These are phyloP conservation scores for Cephonodes hylas DNA, from an alignment of 2,888 invertebrate genomes.

Conservation along the genomic window DNA sequence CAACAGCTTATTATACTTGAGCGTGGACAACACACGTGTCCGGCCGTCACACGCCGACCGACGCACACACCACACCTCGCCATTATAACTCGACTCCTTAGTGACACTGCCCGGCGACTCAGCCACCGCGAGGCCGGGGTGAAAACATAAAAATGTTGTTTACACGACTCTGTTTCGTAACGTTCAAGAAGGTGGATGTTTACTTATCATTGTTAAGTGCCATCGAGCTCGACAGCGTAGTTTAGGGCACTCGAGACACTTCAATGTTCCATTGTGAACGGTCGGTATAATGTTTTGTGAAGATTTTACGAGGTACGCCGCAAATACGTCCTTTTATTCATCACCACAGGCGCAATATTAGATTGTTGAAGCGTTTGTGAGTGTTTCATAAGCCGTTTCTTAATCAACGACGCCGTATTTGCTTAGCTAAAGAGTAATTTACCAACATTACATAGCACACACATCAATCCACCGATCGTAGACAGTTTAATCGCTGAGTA, in stretches of 20 bases:
- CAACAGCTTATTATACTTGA: slow-evolving; percentile 19
- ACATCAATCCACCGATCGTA: slow-evolving; percentile 14
- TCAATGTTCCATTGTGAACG: slow-evolving; percentile 55
- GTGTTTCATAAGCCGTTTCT: slow-evolving; percentile 4
- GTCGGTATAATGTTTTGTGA: slow-evolving; percentile 50
- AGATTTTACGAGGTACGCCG: slow-evolving; percentile 35
- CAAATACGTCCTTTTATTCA: slow-evolving; percentile 5
- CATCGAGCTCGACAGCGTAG: slow-evolving; percentile 55
- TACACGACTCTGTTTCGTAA: slow-evolving; percentile 42
- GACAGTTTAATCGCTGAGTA: slow-evolving; percentile 13
- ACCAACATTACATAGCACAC: slow-evolving; percentile 13
- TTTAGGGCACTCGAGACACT: slow-evolving; percentile 56
- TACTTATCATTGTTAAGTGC: slow-evolving; percentile 59
- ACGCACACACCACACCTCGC: slow-evolving; percentile 15
- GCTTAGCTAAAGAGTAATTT: slow-evolving; percentile 6
- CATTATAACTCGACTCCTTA: slow-evolving; percentile 24
- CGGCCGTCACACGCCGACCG: slow-evolving; percentile 22
- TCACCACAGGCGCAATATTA: not conserved
- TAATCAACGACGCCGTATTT: slow-evolving; percentile 7
- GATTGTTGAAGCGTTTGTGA: not conserved
- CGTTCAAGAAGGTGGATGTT: slow-evolving; percentile 45
- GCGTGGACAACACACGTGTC: slow-evolving; percentile 16
- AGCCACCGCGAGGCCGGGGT: slow-evolving; percentile 19
- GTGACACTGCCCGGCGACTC: slow-evolving; percentile 16
- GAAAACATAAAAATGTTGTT: slow-evolving; percentile 40